Percentiles rank a stretch among this genome's conserved stretches.
phyloP scores from a whole-genome alignment of 2,113 vertebrate genomes.

The Pangasianodon hypophthalmus region DNA sequence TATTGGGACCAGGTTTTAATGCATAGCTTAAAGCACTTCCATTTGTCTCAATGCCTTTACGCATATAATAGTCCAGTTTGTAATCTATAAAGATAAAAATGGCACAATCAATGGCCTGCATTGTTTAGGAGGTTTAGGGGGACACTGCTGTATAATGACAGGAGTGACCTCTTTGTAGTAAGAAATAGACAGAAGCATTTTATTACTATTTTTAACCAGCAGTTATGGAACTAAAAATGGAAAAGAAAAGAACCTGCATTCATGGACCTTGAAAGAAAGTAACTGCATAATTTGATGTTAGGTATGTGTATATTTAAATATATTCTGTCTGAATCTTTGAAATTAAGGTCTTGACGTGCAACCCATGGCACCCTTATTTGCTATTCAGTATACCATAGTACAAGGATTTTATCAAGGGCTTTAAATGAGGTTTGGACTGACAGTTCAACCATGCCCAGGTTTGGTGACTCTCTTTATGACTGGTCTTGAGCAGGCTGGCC shows the following conservation, averaged over 20 bases:
- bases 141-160: slow-evolving; percentile 17
- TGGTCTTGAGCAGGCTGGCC: background rate
- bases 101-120: slow-evolving; percentile 14
- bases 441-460: slow-evolving; percentile 45
- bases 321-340: background rate
- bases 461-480: background rate
- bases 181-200: background rate
- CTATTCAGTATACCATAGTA: background rate
- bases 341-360: background rate
- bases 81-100: slow-evolving; percentile 50
- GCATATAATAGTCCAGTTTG: slow-evolving; percentile 42
- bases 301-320: background rate
- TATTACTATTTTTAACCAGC: background rate
- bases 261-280: background rate
- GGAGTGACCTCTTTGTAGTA: background rate
- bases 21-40: slow-evolving; percentile 49
- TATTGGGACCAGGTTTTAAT: slow-evolving; percentile 31
- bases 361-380: background rate
- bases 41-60: slow-evolving; percentile 50
- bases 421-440: slow-evolving; percentile 65
- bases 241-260: background rate
- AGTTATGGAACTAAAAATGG: background rate
- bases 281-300: background rate
- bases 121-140: slow-evolving; percentile 12
- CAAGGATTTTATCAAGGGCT: background rate